A percentile compares a stretch with the other conserved stretches of the same genome.
These are phyloP conservation scores for Zaprionus taronus DNA, from an alignment of 1,140 invertebrate species.

Conservation along the genomic window DNA sequence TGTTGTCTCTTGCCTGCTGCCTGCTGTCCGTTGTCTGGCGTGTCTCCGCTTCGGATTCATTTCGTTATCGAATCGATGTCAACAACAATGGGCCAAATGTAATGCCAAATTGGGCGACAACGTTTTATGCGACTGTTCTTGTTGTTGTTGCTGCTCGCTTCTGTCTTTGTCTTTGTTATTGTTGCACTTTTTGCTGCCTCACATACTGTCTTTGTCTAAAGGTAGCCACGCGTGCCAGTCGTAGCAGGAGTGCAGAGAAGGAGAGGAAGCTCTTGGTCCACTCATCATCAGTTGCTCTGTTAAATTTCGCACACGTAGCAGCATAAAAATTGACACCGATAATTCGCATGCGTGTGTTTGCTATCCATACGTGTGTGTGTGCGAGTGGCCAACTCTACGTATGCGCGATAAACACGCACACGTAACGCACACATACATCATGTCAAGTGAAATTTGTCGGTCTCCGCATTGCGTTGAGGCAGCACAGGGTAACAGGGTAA, in stretches of 20 bases:
- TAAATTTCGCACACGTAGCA: constrained; percentile 81
- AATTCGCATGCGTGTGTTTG: constrained; percentile 56
- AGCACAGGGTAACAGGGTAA: not conserved
- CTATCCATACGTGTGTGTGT: constrained; percentile 2
- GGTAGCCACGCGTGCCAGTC: constrained; percentile 27
- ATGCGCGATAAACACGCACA: constrained; percentile 80
- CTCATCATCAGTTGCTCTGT: constrained; percentile 74
- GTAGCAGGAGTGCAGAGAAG: not conserved
- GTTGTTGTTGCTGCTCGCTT: constrained; percentile 30
- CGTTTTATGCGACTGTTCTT: constrained; percentile 56
- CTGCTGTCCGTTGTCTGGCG: constrained; percentile 14
- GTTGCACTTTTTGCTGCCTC: constrained; percentile 14
- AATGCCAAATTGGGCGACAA: constrained; percentile 78
- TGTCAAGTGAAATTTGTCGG: constrained; percentile 68
- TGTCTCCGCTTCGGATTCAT: constrained; percentile 50
- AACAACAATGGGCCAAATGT: constrained; percentile 68
- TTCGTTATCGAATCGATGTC: constrained; percentile 71
- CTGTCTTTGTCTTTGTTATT: constrained; percentile 18
- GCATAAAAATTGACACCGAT: constrained; percentile 82
- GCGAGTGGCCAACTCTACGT: constrained; percentile 54
- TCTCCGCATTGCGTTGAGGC: not conserved
- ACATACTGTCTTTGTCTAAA: constrained; percentile 31
- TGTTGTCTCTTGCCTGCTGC: constrained; percentile 25
- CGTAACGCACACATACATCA: constrained; percentile 77
- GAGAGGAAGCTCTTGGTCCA: constrained; percentile 42